phyloP scores from a whole-genome alignment of 2,113 vertebrate genomes.

The Marmota flaviventris region DNA sequence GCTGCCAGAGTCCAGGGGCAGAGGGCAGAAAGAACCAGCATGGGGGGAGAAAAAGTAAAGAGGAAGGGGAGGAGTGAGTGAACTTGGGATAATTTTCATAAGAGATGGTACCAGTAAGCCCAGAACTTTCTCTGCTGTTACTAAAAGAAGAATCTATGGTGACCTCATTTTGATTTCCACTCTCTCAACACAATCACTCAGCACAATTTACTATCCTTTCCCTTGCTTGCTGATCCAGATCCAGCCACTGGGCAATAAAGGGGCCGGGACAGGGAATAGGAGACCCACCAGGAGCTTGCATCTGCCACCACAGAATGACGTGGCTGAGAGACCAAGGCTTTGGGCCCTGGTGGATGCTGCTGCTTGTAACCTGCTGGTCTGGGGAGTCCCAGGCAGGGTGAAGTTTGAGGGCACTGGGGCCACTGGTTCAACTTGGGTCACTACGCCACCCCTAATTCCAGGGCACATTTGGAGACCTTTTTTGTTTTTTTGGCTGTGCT shows the following conservation, averaged over 20 bases:
- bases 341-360: neutral
- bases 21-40: neutral
- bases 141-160: neutral
- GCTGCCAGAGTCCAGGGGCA: neutral
- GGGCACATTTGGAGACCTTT: neutral
- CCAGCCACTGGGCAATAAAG: neutral
- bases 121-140: neutral
- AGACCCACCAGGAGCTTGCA: neutral
- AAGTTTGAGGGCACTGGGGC: neutral
- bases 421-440: neutral
- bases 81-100: neutral
- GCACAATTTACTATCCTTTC: neutral
- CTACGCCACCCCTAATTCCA: neutral
- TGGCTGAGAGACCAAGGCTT: neutral
- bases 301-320: neutral
- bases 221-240: neutral
- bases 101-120: neutral
- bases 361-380: neutral
- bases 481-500: neutral
- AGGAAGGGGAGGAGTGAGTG: neutral
- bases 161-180: neutral
- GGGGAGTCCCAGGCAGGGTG: neutral
- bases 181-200: neutral
- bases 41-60: neutral
- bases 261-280: neutral